Evolutionary conservation across 2,797 vertebrate species (phyloP).

Genomic region (Oryzias dopingdopingensis): DNA sequence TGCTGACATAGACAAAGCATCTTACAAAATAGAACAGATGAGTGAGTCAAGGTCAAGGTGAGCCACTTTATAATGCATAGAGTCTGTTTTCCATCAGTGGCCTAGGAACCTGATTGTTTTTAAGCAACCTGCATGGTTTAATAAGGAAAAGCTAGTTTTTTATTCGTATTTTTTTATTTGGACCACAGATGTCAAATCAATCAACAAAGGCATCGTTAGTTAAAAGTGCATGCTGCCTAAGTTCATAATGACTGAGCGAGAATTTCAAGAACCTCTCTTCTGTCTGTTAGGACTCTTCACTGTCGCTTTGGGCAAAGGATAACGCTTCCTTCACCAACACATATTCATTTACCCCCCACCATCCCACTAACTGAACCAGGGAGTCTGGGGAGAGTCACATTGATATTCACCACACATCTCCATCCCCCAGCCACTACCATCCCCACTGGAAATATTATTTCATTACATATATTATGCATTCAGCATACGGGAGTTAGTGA

Average conservation of each 20-base stretch:
- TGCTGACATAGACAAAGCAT: conserved; percentile 67
- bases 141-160: conserved; percentile 33
- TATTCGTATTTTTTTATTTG: conserved; percentile 9
- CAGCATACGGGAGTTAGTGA: conserved; percentile 74
- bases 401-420: conserved; percentile 78
- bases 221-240: conserved; percentile 50
- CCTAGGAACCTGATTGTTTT: conserved; percentile 16
- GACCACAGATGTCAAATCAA: conserved; percentile 3
- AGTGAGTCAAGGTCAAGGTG: conserved; percentile 72
- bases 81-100: conserved; percentile 1
- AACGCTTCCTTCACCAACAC: conserved; percentile 71
- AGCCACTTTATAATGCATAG: conserved; percentile 2
- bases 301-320: conserved; percentile 78
- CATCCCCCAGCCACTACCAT: conserved; percentile 74
- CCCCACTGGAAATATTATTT: conserved; percentile 84
- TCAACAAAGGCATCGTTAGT: conserved; percentile 23
- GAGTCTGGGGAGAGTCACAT: conserved; percentile 72
- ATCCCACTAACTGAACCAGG: conserved; percentile 77
- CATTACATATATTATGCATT: conserved; percentile 87
- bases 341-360: conserved; percentile 83
- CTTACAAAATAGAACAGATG: conserved; percentile 70
- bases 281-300: conserved; percentile 60
- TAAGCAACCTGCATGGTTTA: conserved; percentile 35
- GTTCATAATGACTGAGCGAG: conserved; percentile 63
- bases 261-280: conserved; percentile 47